These are phyloP conservation scores for Operophtera brumata DNA, from an alignment of 2,888 invertebrate genomes.

Conservation along the genomic window DNA sequence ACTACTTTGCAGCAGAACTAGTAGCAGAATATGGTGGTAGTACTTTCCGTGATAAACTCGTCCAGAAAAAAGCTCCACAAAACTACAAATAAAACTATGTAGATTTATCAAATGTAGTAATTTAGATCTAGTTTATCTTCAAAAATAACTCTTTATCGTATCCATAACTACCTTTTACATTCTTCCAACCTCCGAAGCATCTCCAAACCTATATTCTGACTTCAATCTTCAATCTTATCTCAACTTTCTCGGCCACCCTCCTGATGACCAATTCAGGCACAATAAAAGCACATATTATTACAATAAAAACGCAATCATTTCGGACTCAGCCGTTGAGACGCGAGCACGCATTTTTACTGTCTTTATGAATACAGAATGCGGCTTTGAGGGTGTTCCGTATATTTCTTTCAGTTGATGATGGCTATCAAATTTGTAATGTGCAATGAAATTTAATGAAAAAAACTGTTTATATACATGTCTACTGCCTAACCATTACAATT, in stretches of 20 bases:
- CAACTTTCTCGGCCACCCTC: slow-evolving; percentile 43
- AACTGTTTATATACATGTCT: neutral
- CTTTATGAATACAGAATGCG: slow-evolving; percentile 26
- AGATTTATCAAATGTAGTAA: too few species aligned
- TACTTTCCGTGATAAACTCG: too few species aligned
- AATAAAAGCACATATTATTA: slow-evolving; percentile 42
- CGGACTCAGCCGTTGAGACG: slow-evolving; percentile 32
- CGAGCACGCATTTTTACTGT: slow-evolving; percentile 29
- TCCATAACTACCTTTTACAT: neutral
- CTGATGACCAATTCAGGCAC: slow-evolving; percentile 48
- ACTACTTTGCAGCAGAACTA: too few species aligned
- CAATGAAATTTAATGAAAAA: neutral
- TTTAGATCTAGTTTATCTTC: too few species aligned
- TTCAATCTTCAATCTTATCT: slow-evolving; percentile 38
- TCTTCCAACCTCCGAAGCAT: slow-evolving; percentile 18
- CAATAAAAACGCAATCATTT: slow-evolving; percentile 50
- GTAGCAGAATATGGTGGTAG: too few species aligned
- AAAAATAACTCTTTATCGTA: too few species aligned
- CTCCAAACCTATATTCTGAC: slow-evolving; percentile 7
- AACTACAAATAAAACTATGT: too few species aligned
- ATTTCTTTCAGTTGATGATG: slow-evolving; percentile 10
- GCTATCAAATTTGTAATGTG: slow-evolving; percentile 8
- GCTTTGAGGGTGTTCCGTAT: slow-evolving; percentile 20
- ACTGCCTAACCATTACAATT: too few species aligned
- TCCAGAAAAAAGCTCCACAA: too few species aligned